Evolutionary conservation across 2,797 vertebrate genomes (phyloP), one percentile per base, ranked within the genome.

Genomic region (Parauchenoglanis punctatus): DNA sequence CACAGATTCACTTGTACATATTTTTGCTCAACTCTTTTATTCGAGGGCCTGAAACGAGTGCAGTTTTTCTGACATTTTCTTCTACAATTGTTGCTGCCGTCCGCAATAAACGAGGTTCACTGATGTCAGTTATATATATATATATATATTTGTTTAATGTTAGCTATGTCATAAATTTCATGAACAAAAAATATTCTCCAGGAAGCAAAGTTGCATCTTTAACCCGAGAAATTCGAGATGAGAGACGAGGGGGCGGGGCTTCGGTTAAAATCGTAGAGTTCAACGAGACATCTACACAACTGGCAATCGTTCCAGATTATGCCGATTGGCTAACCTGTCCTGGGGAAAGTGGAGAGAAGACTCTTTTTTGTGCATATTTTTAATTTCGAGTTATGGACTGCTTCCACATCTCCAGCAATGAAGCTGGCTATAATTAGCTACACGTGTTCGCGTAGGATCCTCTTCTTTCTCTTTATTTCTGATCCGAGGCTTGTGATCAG

Each of bases 401-500:
- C 28, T 75, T 76, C 61, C 54, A 76, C 13, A 76, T 7, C 6
- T 49, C 13, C 10, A 25, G 40, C 52, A 40, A 54, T 86, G 40
- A 59, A 80, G 31, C 23, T 12, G 59, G 56, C 4, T 44, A 25
- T 61, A 25, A 23, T 13, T 40, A 80, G 54, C 76, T 59, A 44
- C 6, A 18, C 1, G 1, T 44, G 56, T 12, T 40, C 56, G 31
- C 0, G 8, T 23, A 81, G 15, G 23, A 25, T 81, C 35, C 58
- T 44, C 10, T 61, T 61, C 4, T 3, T 61, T 81, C 12, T n/a
- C 20, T 80, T 35, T 44, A 25, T 80, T 81, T 82, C 81, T 87
- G 67, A 86, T 86, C 80, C 52, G 46, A 89, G 52, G n/a, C 44
- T 87, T 87, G 77, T 80, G 81, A 84, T 85, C 88, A 80, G 73